Evolutionary conservation across 2,888 invertebrate genomes (phyloP).

Genomic region (Nymphalis urticae): DNA sequence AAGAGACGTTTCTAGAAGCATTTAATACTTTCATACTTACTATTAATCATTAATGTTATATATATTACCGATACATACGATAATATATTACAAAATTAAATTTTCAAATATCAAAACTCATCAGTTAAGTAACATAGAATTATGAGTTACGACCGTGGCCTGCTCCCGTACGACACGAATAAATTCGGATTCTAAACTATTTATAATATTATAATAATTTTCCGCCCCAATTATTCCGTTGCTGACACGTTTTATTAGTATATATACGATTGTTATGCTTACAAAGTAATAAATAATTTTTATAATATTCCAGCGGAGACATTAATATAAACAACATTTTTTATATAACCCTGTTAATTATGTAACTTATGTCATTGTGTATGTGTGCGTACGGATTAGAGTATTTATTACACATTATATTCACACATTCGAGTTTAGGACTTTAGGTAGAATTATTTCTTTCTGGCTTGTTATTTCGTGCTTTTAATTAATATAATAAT

Average conservation of each 20-base stretch:
- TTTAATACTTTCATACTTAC: not conserved
- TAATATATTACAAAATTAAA: slow-evolving; percentile 30
- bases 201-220: slow-evolving; percentile 80
- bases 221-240: slow-evolving; percentile 74
- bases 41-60: slow-evolving; percentile 9
- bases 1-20: not conserved
- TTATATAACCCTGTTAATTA: slow-evolving; percentile 29
- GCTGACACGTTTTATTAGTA: slow-evolving; percentile 77
- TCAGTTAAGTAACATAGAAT: slow-evolving; percentile 50
- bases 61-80: slow-evolving; percentile 14
- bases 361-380: slow-evolving; percentile 19
- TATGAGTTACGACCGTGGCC: slow-evolving; percentile 74
- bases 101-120: slow-evolving; percentile 59
- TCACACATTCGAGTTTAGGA: not conserved
- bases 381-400: not conserved
- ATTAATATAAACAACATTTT: slow-evolving; percentile 65
- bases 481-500: too few species aligned
- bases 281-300: slow-evolving; percentile 51
- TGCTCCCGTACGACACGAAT: slow-evolving; percentile 68
- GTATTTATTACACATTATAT: not conserved
- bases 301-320: slow-evolving; percentile 47
- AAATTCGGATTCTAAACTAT: slow-evolving; percentile 75
- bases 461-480: not conserved
- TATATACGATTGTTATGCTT: slow-evolving; percentile 75
- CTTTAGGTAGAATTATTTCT: not conserved